phyloP scores from a whole-genome alignment of 2,113 vertebrate genomes.

The Phodopus roborovskii region DNA sequence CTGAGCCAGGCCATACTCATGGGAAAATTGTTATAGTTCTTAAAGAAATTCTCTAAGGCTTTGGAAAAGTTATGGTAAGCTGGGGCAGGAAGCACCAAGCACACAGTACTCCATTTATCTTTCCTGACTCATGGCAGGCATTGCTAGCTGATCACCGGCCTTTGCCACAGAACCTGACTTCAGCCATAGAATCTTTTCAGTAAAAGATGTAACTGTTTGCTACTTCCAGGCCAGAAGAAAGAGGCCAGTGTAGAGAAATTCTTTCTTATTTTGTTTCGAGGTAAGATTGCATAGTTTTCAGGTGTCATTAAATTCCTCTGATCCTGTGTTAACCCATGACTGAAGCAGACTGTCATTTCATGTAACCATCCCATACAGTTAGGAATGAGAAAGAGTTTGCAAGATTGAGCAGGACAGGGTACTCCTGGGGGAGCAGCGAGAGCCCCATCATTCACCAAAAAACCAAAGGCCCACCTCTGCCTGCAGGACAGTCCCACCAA shows the following conservation, averaged over 20 bases:
- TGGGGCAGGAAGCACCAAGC: neutral
- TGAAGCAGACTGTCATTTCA: neutral
- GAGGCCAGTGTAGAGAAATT: neutral
- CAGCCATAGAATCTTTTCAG: neutral
- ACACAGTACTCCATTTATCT: neutral
- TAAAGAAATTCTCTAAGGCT: neutral
- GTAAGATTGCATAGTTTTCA: neutral
- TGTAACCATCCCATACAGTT: neutral
- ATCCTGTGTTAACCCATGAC: neutral
- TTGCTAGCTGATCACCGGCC: neutral
- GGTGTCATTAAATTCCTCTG: neutral
- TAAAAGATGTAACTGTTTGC: neutral
- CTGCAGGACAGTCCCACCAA: neutral
- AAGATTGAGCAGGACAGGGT: neutral
- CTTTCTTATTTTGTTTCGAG: neutral
- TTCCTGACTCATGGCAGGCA: neutral
- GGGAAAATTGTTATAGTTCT: neutral
- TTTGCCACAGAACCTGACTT: constrained; percentile 13
- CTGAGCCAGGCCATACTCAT: neutral
- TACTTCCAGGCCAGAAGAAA: constrained; percentile 3
- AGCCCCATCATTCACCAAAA: neutral
- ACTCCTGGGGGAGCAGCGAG: neutral
- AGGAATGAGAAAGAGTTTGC: neutral
- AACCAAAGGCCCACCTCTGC: neutral
- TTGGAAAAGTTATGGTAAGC: neutral